A percentile compares a stretch with the other conserved stretches of the same genome.
Evolutionary conservation across 2,888 invertebrate genomes (phyloP).

Genomic region (Cloeon dipterum): DNA sequence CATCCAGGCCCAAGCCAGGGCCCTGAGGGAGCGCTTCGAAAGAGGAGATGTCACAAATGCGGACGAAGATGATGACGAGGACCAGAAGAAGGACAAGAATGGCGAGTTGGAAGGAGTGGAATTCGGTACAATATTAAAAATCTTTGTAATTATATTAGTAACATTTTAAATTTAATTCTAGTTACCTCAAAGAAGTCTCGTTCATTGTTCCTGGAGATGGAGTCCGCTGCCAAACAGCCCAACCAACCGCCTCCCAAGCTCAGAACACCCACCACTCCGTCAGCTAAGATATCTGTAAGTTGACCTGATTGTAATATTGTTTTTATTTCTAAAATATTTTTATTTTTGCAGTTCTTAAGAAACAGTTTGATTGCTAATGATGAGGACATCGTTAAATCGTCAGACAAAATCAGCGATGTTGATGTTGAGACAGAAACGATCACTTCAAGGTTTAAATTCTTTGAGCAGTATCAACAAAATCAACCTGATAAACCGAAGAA

Average conservation of each 20-base stretch:
- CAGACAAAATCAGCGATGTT: constrained; percentile 50
- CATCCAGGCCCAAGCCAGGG: constrained; percentile 30
- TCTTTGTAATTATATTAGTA: background rate
- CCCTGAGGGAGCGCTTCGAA: constrained; percentile 59
- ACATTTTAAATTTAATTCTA: constrained; percentile 14
- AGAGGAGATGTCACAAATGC: constrained; percentile 36
- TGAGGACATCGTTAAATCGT: constrained; percentile 50
- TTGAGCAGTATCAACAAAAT: constrained; percentile 56
- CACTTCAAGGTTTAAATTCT: constrained; percentile 71
- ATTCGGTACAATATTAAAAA: constrained; percentile 29
- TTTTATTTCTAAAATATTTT: no score
- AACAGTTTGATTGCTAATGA: no score
- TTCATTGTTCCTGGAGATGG: constrained; percentile 63
- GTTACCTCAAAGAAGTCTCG: constrained; percentile 73
- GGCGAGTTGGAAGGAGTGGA: constrained; percentile 56
- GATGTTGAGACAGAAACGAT: constrained; percentile 62
- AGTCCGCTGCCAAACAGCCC: constrained; percentile 41
- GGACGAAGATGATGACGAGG: constrained; percentile 21
- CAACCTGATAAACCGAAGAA: constrained; percentile 35
- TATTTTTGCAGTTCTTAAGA: no score
- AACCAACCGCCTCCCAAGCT: constrained; percentile 6
- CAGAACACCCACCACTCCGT: no score
- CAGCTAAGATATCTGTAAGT: no score
- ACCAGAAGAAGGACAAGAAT: constrained; percentile 20
- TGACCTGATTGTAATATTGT: no score